Evolutionary conservation across 2,113 vertebrate species (phyloP), one percentile per base, ranked within the genome.

Genomic region (Zapus hudsonius): DNA sequence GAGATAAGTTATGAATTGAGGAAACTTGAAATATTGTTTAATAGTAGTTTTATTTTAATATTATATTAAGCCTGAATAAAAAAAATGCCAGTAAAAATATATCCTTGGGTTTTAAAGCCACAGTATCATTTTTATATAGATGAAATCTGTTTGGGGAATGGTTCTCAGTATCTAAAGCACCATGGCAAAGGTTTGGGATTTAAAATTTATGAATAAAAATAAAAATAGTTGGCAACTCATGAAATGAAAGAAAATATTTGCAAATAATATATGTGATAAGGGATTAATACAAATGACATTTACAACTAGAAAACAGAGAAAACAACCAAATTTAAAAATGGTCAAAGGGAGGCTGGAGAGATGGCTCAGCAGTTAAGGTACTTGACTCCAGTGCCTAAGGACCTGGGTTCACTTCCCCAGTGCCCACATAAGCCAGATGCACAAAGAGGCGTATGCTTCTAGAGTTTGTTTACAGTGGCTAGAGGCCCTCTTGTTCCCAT

Each of bases 61-160:
- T 87, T 69, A 67, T 52, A 61, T 69, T 89, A 94, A 89, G 61
- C 33, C 11, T 69, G 40, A 90, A 84, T 66, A 67, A 93, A 89
- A 93, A 86, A 85, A 23, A 40, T 88, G 25, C 42, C 61, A 93
- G 36, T 88, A 83, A 90, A 95, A 92, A 90, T 20, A 40, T 85
- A 29, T 90, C 25, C 38, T 70, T 38, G 83, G 79, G 38, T 63
- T 61, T 61, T 61, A 23, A 61, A 61, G 25, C 5, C 25, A 61
- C 59, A 61, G 25, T 61, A 61, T 61, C 25, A 61, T 70, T 52
- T 81, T 74, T 74, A 64, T 61, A 47, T 15, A 80, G 61, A 84
- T 33, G 52, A 95, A 79, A 10, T 74, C 38, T 94, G 31, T 44
- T 84, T 66, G 59, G 42, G 64, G 40, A 17, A 42, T 7, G 15